Base-by-base conservation (phyloP, 1,140 invertebrate species). In the Hyles euphorbiae region DNA sequence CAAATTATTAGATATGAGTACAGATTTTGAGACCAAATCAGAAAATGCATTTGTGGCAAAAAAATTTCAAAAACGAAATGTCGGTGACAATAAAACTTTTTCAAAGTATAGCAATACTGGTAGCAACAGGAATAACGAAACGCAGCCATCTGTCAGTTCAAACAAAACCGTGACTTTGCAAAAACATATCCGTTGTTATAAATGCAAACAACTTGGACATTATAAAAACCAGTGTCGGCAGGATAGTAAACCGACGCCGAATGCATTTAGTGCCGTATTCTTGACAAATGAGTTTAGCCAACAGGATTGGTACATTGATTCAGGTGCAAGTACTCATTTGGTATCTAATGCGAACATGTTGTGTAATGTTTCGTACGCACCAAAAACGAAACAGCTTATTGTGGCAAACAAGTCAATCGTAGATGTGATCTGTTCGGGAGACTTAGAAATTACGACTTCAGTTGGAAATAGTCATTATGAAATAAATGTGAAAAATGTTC, bases 401-500 rank as follows among this genome's bases (percentile, higher is more conserved):
- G 46, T 47, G 9, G 46, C 46, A 47, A 47, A 47, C 9, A 47
- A 47, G 12, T n/a, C 46, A 47, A 47, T 12, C 12, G 58, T 60
- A 60, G 62, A 67, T 22, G 61, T 73, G 9, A 5, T 22, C 40
- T 67, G 70, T 48, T 70, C 65, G 2, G 71, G 71, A 33, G 66
- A 68, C 36, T 5, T 65, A 7, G 45, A 65, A 5, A 47, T 74
- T 7, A 74, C 60, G 2, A 74, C 68, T 22, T 10, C 47, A 56
- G 59, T 65, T 8, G 53, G 52, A 9, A 22, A 56, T 51, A 54
- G 55, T 0, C 36, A 59, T 1, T 59, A 22, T 22, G 22, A 22
- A 22, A 22, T 22, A 22, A 22, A 22, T 22, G 22, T 22, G 22
- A 22, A 22, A 22, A 22, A 22, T 22, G 22, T 2, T 22, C 22